Evolutionary conservation across 2,113 vertebrate species (phyloP), one percentile per base, ranked within the genome.

Genomic region (Lonchura striata): DNA sequence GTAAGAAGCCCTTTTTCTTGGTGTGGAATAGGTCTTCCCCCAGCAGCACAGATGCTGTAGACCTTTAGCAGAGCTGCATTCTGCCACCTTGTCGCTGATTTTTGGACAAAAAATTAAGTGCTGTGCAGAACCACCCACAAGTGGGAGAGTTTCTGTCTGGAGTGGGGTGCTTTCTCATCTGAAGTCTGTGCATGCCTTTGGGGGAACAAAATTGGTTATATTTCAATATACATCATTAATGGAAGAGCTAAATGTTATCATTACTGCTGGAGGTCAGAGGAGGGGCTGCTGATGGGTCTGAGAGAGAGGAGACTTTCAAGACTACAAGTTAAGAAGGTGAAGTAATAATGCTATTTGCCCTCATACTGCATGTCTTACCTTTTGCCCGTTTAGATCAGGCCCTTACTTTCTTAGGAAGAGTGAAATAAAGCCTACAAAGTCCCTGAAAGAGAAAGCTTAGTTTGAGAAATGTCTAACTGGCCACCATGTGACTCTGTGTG

Each of bases 31-130:
- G 31, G 7, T 30, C 27, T 61, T 50, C 10, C 46, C 8, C 2
- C 35, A 49, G 27, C 30, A 30, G 25, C 3, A 1, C 0, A 0
- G 60, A 6, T 1, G 1, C 42, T 47, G 8, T 6, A 22, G 35
- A 31, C 8, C n/a, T 75, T 15, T 17, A 25, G 47, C 57, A 53
- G 23, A 59, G 28, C n/a, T 3, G 6, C 2, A 1, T 37, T 37
- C 54, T 4, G 9, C 3, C 2, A 7, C 16, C 15, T 33, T 42
- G 5, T 39, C 4, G 15, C 0, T 72, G 53, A 56, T 41, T 39
- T 56, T 52, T n/a, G 60, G 44, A 37, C 31, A 35, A 11, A 22
- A 31, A 60, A 49, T 19, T 33, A 37, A 69, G 44, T 7, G 28
- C 37, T n/a, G 33, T 10, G 44, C 44, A 21, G 52, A 35, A 18